Evolutionary conservation across 2,888 invertebrate species (phyloP), one percentile per base, ranked within the genome.

Genomic region (Plebejus argus): DNA sequence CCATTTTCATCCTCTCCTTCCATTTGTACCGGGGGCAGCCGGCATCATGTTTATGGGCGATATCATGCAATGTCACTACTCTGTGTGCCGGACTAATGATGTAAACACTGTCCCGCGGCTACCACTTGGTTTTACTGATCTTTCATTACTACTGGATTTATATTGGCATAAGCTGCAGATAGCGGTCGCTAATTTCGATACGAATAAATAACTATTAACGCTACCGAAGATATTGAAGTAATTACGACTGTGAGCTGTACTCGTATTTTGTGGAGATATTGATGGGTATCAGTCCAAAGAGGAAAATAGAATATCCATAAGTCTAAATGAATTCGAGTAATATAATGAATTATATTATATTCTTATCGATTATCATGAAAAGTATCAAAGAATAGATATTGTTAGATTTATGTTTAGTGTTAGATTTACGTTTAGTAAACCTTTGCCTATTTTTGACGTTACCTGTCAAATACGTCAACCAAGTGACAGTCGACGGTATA

Each of bases 11-110:
- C 77, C 39, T 79, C 71, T 74, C 35, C 75, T 20, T 20, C 20
- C 71, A 53, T 15, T 76, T 77, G 71, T 77, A 78, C 78, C 78
- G 58, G 70, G 77, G 76, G 77, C 77, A 77, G 78, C 15, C 23
- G 39, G 78, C 79, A 76, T 76, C 53, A 71, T 56, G 79, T 79
- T 83, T 87, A 88, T 88, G 87, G 88, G 86, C 88, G 88, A 89
- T 91, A 91, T 92, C 89, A 91, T 88, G 91, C 89, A 84, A 88
- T 89, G 90, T 90, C 90, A 89, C 85, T 84, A 82, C 79, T 81
- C 79, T 80, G 81, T 81, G 81, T 77, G 81, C 81, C 80, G 76
- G 80, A 81, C 79, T 83, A 82, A 82, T 80, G 81, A 83, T 79
- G 82, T 85, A 86, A 86, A 83, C 82, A 84, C 79, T 79, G 77